Evolutionary conservation across 1,140 invertebrate genomes (phyloP).

Genomic region (Drosophila willistoni): DNA sequence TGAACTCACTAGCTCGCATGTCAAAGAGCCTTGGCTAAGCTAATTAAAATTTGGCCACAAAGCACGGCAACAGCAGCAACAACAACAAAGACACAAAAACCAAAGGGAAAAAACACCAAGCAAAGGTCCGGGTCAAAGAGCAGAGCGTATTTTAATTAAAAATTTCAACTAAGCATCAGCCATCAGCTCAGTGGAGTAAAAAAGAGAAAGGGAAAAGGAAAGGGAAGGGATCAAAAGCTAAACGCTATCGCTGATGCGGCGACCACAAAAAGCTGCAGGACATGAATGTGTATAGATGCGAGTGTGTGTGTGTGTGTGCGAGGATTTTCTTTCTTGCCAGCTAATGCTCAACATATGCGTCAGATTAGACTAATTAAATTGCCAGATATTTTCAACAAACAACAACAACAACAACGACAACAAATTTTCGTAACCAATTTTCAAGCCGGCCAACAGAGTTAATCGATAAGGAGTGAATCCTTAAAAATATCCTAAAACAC

Average conservation of each 20-base stretch:
- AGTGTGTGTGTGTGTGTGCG: conserved; percentile 1
- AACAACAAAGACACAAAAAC: conserved; percentile 22
- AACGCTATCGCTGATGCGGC: conserved; percentile 73
- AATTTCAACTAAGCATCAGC: conserved; percentile 54
- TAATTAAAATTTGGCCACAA: conserved; percentile 75
- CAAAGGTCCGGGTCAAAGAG: conserved; percentile 59
- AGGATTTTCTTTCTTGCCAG: background rate
- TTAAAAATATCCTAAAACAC: background rate
- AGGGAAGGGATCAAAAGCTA: conserved; percentile 69
- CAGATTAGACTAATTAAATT: conserved; percentile 77
- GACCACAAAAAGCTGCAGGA: conserved; percentile 69
- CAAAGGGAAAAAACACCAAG: conserved; percentile 22
- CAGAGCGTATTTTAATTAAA: conserved; percentile 68
- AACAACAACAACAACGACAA: background rate
- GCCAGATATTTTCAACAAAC: conserved; percentile 73
- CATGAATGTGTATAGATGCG: conserved; percentile 11
- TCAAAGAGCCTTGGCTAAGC: conserved; percentile 71
- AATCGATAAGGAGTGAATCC: conserved; percentile 23
- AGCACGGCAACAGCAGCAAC: conserved; percentile 14
- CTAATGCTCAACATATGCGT: conserved; percentile 43
- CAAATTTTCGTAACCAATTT: conserved; percentile 45
- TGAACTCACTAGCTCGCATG: conserved; percentile 28
- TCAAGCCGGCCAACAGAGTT: conserved; percentile 20
- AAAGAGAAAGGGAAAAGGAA: no score
- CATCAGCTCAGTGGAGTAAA: conserved; percentile 19